A percentile compares a stretch with the other conserved stretches of the same genome.
These are phyloP conservation scores for Picathartes gymnocephalus DNA, from an alignment of 2,113 vertebrate species.

Conservation along the genomic window DNA sequence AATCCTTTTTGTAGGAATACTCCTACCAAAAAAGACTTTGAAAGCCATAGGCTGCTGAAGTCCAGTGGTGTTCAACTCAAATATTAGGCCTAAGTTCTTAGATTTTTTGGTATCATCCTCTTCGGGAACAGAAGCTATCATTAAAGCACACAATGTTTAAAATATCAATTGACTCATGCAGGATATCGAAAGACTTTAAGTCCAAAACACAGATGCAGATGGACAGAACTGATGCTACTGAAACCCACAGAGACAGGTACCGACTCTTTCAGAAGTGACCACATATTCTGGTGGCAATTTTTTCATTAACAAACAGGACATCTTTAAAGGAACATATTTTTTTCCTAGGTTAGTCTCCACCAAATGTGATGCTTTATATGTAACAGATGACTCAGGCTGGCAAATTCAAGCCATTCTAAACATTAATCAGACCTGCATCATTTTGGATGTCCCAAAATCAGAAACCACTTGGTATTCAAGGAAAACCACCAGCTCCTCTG, in stretches of 20 bases:
- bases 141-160: not conserved
- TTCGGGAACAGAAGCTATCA: not conserved
- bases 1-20: not conserved
- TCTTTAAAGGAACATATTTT: not conserved
- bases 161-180: not conserved
- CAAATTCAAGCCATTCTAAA: not conserved
- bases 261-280: not conserved
- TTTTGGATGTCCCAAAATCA: not conserved
- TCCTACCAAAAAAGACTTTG: not conserved
- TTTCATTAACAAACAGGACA: not conserved
- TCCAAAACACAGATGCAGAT: not conserved
- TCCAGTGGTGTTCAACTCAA: not conserved
- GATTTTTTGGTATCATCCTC: not conserved
- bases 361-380: not conserved
- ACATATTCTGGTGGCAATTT: not conserved
- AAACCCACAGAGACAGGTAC: not conserved
- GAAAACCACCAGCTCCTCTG: not conserved
- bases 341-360: not conserved
- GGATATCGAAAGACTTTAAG: not conserved
- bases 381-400: not conserved
- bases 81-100: not conserved
- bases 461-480: not conserved
- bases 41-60: not conserved
- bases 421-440: not conserved
- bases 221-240: not conserved